Evolutionary conservation across 2,888 invertebrate genomes (phyloP).

Genomic region (Platycheirus rosarum): DNA sequence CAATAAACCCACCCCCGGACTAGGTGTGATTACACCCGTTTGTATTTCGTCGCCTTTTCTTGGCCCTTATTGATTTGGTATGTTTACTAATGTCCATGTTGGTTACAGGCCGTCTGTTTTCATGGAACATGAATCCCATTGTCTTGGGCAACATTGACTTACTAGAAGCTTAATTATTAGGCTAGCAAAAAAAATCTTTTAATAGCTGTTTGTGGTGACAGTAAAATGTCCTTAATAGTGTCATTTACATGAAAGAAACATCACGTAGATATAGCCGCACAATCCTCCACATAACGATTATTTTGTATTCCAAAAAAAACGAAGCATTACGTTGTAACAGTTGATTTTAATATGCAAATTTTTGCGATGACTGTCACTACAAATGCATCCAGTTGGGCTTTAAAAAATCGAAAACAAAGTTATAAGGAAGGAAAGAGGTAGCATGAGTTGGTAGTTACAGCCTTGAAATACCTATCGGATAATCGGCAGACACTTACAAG

Average conservation of each 20-base stretch:
- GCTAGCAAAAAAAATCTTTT: no score
- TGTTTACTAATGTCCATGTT: constrained; percentile 25
- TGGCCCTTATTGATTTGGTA: constrained; percentile 50
- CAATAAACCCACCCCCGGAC: neutral
- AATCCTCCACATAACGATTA: neutral
- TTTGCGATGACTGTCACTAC: no score
- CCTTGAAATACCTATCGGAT: no score
- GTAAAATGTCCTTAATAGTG: neutral
- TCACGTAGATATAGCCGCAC: neutral
- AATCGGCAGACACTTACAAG: no score
- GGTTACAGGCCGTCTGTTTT: no score
- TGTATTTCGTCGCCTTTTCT: constrained; percentile 11
- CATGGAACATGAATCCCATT: no score
- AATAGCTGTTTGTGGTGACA: neutral
- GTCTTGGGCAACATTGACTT: no score
- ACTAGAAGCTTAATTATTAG: no score
- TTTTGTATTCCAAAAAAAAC: neutral
- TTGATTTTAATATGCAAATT: neutral
- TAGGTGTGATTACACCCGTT: neutral
- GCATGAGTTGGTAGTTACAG: no score
- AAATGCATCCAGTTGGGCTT: no score
- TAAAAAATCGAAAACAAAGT: no score
- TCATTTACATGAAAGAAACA: constrained; percentile 13
- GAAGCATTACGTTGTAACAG: neutral
- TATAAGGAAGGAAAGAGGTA: no score